Conservation (phyloP, 2,888 invertebrate species). For the Eilema caniola region DNA sequence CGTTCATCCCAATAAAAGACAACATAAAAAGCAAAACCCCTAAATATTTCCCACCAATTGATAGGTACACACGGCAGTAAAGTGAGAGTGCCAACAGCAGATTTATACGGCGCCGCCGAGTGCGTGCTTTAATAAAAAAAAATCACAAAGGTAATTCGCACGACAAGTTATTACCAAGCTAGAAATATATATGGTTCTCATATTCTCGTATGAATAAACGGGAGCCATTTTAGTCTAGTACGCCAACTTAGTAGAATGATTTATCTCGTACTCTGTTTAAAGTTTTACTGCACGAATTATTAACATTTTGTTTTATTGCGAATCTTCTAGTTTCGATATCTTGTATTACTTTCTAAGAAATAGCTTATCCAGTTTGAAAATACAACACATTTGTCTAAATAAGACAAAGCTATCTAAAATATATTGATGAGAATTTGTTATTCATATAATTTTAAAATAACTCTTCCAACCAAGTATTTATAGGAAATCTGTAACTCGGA, state of each 20-base stretch:
- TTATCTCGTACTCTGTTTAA: conserved; percentile 52
- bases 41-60: conserved; percentile 77
- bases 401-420: too few species aligned
- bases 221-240: conserved; percentile 70
- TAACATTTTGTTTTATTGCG: conserved; percentile 27
- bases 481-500: too few species aligned
- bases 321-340: neutral
- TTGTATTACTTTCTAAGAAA: conserved; percentile 1
- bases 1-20: conserved; percentile 68
- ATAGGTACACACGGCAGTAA: conserved; percentile 77
- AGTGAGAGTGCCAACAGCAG: conserved; percentile 78
- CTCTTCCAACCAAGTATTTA: too few species aligned
- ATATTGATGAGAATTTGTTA: too few species aligned
- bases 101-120: conserved; percentile 83
- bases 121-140: conserved; percentile 82
- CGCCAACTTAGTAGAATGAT: conserved; percentile 61
- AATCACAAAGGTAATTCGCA: conserved; percentile 83
- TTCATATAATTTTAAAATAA: too few species aligned
- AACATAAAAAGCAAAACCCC: conserved; percentile 71
- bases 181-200: conserved; percentile 76
- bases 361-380: too few species aligned
- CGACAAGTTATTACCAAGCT: conserved; percentile 80
- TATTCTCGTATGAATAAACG: conserved; percentile 75
- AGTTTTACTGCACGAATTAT: conserved; percentile 44
- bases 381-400: too few species aligned